A percentile compares a stretch with the other conserved stretches of the same genome.
Evolutionary conservation across 1,140 invertebrate species (phyloP).

Genomic region (Leptinotarsa texana): DNA sequence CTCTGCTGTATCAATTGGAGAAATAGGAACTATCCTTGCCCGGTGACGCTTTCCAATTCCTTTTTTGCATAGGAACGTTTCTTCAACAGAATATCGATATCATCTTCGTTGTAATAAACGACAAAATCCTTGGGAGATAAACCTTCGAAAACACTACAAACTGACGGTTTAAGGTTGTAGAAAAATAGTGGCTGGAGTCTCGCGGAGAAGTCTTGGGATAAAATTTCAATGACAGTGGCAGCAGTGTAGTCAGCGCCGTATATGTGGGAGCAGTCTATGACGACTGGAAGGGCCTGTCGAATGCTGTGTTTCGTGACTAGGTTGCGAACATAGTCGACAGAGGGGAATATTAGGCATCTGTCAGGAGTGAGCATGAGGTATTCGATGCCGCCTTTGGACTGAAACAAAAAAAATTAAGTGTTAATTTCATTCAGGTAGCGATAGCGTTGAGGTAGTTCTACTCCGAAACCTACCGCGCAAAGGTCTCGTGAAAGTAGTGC

Average conservation of each 20-base stretch:
- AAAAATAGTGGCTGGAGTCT: conserved; percentile 77
- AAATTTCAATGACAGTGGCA: conserved; percentile 70
- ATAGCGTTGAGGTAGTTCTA: too few relatives aligned
- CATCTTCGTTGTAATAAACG: conserved; percentile 76
- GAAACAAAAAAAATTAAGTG: conserved; percentile 7
- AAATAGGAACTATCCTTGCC: too few relatives aligned
- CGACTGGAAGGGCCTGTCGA: conserved; percentile 70
- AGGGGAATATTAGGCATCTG: conserved; percentile 84
- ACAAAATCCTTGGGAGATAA: conserved; percentile 72
- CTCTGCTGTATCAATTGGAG: too few relatives aligned
- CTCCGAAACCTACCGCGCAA: too few relatives aligned
- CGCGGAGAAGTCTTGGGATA: conserved; percentile 73
- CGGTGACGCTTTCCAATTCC: conserved; percentile 29
- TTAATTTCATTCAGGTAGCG: too few relatives aligned
- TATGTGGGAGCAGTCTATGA: conserved; percentile 81
- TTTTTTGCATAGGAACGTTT: conserved; percentile 36
- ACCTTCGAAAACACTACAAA: conserved; percentile 76
- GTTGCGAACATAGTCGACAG: conserved; percentile 82
- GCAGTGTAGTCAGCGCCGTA: conserved; percentile 82
- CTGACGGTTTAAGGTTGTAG: conserved; percentile 78
- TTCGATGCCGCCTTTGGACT: conserved; percentile 69
- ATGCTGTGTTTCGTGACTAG: conserved; percentile 80
- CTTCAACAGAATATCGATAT: conserved; percentile 62
- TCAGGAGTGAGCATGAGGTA: conserved; percentile 83
- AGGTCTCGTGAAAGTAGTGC: too few relatives aligned